These are phyloP conservation scores for Drosophila ochracea DNA, from an alignment of 2,888 invertebrate species.

Conservation along the genomic window DNA sequence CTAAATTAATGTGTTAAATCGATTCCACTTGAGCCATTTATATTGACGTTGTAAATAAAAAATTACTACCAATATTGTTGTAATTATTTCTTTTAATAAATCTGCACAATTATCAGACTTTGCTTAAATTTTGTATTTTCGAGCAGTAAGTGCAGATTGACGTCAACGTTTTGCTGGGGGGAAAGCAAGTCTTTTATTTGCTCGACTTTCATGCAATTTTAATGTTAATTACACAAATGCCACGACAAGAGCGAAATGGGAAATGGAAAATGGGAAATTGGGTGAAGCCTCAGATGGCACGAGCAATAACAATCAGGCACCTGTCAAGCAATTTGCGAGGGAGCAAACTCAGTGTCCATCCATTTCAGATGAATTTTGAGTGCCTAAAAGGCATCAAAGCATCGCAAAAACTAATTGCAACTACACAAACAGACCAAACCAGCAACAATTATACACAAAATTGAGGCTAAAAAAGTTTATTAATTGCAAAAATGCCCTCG, in stretches of 20 bases:
- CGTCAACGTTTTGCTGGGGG: constrained; percentile 3
- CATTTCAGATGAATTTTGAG: constrained; percentile 64
- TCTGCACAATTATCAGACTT: background rate
- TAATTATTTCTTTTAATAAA: background rate
- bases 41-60: background rate
- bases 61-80: background rate
- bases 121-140: background rate
- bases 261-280: constrained; percentile 18
- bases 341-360: constrained; percentile 58
- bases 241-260: constrained; percentile 12
- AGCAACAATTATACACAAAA: constrained; percentile 78
- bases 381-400: constrained; percentile 81
- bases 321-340: constrained; percentile 41
- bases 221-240: constrained; percentile 73
- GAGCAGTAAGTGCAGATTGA: constrained; percentile 3
- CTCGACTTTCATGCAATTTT: constrained; percentile 53
- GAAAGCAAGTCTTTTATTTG: constrained; percentile 6
- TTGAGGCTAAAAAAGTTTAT: constrained; percentile 80
- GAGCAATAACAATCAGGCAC: constrained; percentile 42
- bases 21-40: too few species aligned
- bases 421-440: constrained; percentile 63
- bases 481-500: constrained; percentile 79
- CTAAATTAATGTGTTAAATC: background rate
- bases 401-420: constrained; percentile 77
- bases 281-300: constrained; percentile 20